Base-by-base conservation (phyloP, 2,113 vertebrate species). In the Stigmatopora argus region DNA sequence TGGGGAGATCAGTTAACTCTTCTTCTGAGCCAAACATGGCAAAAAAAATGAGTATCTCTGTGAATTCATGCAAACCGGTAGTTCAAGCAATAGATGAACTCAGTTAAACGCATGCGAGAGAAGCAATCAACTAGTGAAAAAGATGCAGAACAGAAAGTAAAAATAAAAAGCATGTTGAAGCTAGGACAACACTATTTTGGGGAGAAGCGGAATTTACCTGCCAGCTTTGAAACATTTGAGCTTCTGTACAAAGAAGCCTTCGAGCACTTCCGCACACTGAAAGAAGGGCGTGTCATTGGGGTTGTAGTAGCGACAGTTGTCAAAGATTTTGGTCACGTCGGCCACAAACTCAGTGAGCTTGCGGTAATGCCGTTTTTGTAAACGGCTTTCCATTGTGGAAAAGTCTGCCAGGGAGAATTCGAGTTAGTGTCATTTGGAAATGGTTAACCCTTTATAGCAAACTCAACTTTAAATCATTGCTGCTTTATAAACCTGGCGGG, bases 271-370 rank as follows among this genome's bases (percentile, higher is more conserved):
- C 34, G 96, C 97, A 74, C 97, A 98, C 83, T 99, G 95, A 88
- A 95, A 98, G 82, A 99, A 99, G 74, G 95, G 94, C 58, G 97
- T 98, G 88, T 99, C 97, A 60, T 94, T 96, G 66, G 97, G 96
- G 88, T 99, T 99, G 93, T 99, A 99, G 78, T 98, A 99, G 90
- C 97, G 97, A 88, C 97, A 99, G 91, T 99, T 99, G 90, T 99
- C 97, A 74, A 99, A 99, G 88, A 99, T 96, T 97, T 99, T 99
- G 96, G 97, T 99, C 96, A 99, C 96, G 83, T 99, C 97, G 64
- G 96, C 97, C 89, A 99, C 97, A 78, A 97, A 99, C 89, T 99
- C 97, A 0, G 97, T 98, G 80, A 99, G 93, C 83, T 98, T 99
- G 88, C 92, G 94, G 90, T 99, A 99, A 87, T 94, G 96, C 57